Percentiles rank a stretch among this genome's conserved stretches.
Conservation (phyloP, 2,113 vertebrate genomes). For the Okapia johnstoni region DNA sequence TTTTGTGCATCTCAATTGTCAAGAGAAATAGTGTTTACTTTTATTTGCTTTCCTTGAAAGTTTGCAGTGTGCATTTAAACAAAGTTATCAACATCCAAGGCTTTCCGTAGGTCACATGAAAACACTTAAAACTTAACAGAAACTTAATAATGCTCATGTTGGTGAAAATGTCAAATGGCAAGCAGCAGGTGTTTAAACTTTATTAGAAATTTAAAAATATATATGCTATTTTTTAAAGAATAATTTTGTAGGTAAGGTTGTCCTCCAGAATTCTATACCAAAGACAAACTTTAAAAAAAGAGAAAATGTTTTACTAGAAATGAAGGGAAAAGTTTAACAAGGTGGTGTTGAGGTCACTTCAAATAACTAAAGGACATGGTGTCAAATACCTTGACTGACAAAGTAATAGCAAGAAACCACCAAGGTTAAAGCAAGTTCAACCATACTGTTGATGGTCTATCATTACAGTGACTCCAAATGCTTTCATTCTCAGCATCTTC, state of each 20-base stretch:
- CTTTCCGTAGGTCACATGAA: not conserved
- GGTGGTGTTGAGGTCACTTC: not conserved
- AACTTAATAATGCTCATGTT: not conserved
- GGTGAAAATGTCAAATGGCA: not conserved
- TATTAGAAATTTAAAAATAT: not conserved
- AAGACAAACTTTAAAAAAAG: not conserved
- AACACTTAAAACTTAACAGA: slow-evolving; percentile 25
- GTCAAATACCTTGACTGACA: slow-evolving; percentile 17
- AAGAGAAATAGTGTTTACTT: slow-evolving; percentile 49
- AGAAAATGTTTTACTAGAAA: not conserved
- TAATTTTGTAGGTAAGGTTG: not conserved
- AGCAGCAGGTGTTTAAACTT: not conserved
- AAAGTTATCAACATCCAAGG: slow-evolving; percentile 9
- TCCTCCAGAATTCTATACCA: not conserved
- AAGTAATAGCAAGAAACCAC: not conserved
- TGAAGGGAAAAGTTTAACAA: not conserved
- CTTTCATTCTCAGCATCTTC: not conserved
- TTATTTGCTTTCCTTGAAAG: slow-evolving; percentile 48
- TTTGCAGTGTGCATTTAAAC: slow-evolving; percentile 24
- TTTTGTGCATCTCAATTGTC: slow-evolving; percentile 45
- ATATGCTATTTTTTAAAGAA: slow-evolving; percentile 16
- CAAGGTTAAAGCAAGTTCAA: slow-evolving; percentile 11
- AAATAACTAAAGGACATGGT: not conserved
- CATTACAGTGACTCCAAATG: not conserved
- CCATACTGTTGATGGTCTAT: not conserved